Evolutionary conservation across 2,797 vertebrate genomes (phyloP), one percentile per base, ranked within the genome.

Genomic region (Muraenolepis orangiensis): DNA sequence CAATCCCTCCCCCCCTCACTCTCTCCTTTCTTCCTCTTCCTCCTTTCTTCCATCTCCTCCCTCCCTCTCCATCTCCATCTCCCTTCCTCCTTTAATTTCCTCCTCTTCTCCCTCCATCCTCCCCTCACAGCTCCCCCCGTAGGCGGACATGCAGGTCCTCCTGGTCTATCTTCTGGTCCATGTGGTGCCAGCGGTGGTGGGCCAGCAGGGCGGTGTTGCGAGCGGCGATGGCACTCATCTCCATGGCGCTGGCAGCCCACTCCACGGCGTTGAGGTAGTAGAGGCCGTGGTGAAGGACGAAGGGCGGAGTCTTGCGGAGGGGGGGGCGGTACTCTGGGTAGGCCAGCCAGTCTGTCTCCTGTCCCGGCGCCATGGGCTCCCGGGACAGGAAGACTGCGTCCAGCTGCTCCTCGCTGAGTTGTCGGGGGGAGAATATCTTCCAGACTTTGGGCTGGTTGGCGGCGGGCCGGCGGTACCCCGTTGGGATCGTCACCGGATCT

Each of bases 181-280:
- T 88, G 2, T 80, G 74, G 0, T 96, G 90, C 97, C 97, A 99
- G 72, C 85, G 96, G 83, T 98, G 95, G 76, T 95, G 94, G 1
- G 96, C 95, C 1, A 99, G 93, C 69, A 98, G 92, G 0, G 94
- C 97, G 0, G 91, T 76, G 1, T 99, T 99, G 72, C 95, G 93
- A 72, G 94, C 97, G 0, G 96, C 90, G 12, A 98, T 91, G 70
- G 94, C 93, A 0, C 95, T 96, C 95, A 98, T 96, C 87, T 99
- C 98, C 95, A 98, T 95, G 81, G 95, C 94, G 0, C 97, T 97
- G 0, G 97, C 96, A 0, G 91, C 95, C 82, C 92, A 94, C 90
- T 99, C 98, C 1, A 98, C 87, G 18, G 95, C 87, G 0, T 85
- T 98, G 80, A 98, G 82, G 87, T 98, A 97, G 88, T 97, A 98